Evolutionary conservation across 2,113 vertebrate genomes (phyloP).

Genomic region (pig (Sus scrofa)): T2T-Sscrofa CM000824.6:33947501-33948000

Average conservation of each 20-base stretch:
- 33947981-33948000: neutral
- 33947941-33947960: neutral
- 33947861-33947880: neutral
- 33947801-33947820: neutral
- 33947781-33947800: neutral
- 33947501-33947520: neutral
- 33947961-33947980: neutral
- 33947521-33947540: neutral
- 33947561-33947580: neutral
- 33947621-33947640: neutral
- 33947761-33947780: neutral
- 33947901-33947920: neutral
- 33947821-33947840: neutral
- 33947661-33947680: too few species aligned
- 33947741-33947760: neutral
- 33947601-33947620: neutral
- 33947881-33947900: neutral
- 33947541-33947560: neutral
- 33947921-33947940: neutral
- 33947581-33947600: neutral
- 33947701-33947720: neutral
- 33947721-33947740: neutral
- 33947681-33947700: too few species aligned
- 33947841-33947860: neutral
- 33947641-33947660: too few species aligned